Evolutionary conservation across 1,140 invertebrate genomes (phyloP).

Genomic region (Gonatopus flavifemur): DNA sequence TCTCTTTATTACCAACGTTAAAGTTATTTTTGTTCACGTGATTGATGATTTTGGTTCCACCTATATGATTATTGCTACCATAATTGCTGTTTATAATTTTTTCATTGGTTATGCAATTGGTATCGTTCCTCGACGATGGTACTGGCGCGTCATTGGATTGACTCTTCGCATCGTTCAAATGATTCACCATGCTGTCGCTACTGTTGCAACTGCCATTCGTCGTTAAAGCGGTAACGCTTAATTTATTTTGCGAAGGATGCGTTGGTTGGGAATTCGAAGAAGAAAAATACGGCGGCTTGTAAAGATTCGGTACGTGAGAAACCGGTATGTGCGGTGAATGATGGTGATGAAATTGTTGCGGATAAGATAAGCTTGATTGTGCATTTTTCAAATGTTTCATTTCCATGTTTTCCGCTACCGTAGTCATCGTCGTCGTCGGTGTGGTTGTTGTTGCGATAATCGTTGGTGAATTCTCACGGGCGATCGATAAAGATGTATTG

Average conservation of each 20-base stretch:
- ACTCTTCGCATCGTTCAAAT: slow-evolving; percentile 18
- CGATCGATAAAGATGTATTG: slow-evolving; percentile 12
- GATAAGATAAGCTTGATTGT: too few relatives aligned
- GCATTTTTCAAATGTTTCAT: too few relatives aligned
- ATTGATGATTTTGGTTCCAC: slow-evolving; percentile 14
- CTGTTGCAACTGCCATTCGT: slow-evolving; percentile 10
- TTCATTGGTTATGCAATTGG: slow-evolving; percentile 17
- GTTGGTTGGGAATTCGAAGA: slow-evolving; percentile 22
- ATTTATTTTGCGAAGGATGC: slow-evolving; percentile 28
- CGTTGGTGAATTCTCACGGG: slow-evolving; percentile 18
- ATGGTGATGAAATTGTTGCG: slow-evolving; percentile 32
- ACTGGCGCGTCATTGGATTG: slow-evolving; percentile 11
- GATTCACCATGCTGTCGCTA: slow-evolving; percentile 2
- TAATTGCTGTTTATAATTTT: slow-evolving; percentile 21
- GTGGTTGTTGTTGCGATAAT: slow-evolving; percentile 25
- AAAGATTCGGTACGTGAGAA: slow-evolving; percentile 42
- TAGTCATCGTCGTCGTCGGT: too few relatives aligned
- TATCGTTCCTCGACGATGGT: background rate
- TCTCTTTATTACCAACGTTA: slow-evolving; percentile 23
- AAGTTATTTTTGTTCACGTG: slow-evolving; percentile 20
- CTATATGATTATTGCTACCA: slow-evolving; percentile 26
- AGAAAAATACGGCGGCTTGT: slow-evolving; percentile 42
- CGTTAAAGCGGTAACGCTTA: slow-evolving; percentile 17
- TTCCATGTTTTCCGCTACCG: too few relatives aligned
- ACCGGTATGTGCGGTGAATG: slow-evolving; percentile 43